Evolutionary conservation across 1,140 invertebrate genomes (phyloP).

Genomic region (Neotoxoptera formosana): DNA sequence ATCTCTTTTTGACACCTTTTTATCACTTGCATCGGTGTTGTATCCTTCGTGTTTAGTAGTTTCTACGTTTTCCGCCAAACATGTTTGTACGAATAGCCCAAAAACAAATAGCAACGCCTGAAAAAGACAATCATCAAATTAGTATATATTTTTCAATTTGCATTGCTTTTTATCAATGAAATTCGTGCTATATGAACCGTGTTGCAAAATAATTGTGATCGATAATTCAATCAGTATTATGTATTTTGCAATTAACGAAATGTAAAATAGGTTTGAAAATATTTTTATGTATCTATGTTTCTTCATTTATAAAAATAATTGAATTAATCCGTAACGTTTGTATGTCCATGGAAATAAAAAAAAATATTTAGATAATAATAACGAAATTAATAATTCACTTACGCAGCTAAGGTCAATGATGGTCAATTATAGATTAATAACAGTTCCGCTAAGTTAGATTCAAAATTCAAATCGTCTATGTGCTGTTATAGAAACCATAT

Average conservation of each 20-base stretch:
- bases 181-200: too few relatives aligned
- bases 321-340: slow-evolving; percentile 16
- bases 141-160: neutral
- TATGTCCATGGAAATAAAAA: slow-evolving; percentile 32
- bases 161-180: neutral
- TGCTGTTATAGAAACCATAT: slow-evolving; percentile 33
- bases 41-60: neutral
- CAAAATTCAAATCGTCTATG: slow-evolving; percentile 38
- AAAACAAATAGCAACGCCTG: slow-evolving; percentile 15
- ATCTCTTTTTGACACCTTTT: slow-evolving; percentile 44
- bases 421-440: slow-evolving; percentile 58
- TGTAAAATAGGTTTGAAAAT: neutral
- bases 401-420: slow-evolving; percentile 43
- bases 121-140: slow-evolving; percentile 20
- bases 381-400: slow-evolving; percentile 17
- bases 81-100: neutral
- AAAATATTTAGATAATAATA: slow-evolving; percentile 34
- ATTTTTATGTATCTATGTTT: neutral
- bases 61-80: slow-evolving; percentile 3
- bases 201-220: neutral
- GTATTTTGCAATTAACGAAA: neutral
- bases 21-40: neutral
- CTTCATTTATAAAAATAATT: slow-evolving; percentile 18
- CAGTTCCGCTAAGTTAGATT: slow-evolving; percentile 49
- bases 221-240: neutral